Evolutionary conservation across 2,797 vertebrate genomes (phyloP).

Genomic region (Fundulus diaphanus): DNA sequence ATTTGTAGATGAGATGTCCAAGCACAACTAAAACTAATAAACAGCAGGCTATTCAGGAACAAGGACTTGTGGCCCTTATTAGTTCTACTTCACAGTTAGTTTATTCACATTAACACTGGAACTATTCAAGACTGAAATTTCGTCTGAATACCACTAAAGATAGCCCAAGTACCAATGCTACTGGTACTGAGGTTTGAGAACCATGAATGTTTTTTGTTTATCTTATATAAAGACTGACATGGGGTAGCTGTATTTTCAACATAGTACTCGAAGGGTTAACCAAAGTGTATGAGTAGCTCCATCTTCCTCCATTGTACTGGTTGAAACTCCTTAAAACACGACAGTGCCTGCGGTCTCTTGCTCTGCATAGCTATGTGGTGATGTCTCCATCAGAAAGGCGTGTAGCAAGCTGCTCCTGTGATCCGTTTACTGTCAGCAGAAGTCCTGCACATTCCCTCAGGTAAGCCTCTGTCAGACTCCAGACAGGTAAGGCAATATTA

Average conservation of each 20-base stretch:
- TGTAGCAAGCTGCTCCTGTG: slow-evolving; percentile 68
- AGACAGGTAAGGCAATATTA: slow-evolving; percentile 72
- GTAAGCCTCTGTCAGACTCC: slow-evolving; percentile 74
- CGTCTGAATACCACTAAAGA: not conserved
- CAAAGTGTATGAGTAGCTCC: slow-evolving; percentile 18
- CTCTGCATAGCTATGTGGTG: slow-evolving; percentile 72
- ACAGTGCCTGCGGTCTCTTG: slow-evolving; percentile 63
- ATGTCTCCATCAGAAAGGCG: slow-evolving; percentile 66
- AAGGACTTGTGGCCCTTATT: not conserved
- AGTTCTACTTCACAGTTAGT: not conserved
- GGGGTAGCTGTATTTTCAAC: not conserved
- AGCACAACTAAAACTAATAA: too few species aligned
- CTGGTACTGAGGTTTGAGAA: not conserved
- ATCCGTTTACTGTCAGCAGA: slow-evolving; percentile 63
- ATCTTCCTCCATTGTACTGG: slow-evolving; percentile 32
- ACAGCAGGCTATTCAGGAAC: too few species aligned
- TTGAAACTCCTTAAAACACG: slow-evolving; percentile 64
- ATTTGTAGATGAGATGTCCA: not conserved
- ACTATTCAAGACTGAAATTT: not conserved
- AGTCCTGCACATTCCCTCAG: slow-evolving; percentile 72
- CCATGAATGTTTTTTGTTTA: not conserved
- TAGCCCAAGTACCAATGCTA: not conserved
- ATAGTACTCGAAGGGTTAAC: slow-evolving; percentile 12
- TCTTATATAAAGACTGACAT: not conserved
- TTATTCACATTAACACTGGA: not conserved